Evolutionary conservation across 1,140 invertebrate species (phyloP).

Genomic region (Chionoecetes opilio): DNA sequence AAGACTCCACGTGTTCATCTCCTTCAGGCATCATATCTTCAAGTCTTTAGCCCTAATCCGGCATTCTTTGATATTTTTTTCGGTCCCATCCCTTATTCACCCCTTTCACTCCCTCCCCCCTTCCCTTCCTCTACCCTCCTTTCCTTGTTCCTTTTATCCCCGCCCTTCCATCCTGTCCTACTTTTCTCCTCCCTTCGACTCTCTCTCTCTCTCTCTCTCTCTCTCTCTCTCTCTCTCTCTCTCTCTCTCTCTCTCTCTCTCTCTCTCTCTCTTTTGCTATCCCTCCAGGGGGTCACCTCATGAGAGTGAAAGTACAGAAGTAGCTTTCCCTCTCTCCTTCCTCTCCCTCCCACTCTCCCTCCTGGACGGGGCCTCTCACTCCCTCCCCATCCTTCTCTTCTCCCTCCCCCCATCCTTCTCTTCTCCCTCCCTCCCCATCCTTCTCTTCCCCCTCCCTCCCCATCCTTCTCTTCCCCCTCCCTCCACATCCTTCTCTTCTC

Average conservation of each 20-base stretch:
- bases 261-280: neutral
- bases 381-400: neutral
- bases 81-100: neutral
- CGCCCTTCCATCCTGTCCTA: neutral
- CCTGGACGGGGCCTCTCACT: neutral
- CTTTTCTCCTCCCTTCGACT: neutral
- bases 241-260: neutral
- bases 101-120: neutral
- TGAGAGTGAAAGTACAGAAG: slow-evolving; percentile 9
- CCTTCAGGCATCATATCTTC: neutral
- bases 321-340: slow-evolving; percentile 4
- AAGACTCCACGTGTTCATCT: neutral
- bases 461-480: too few species aligned
- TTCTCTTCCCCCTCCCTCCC: neutral
- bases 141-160: neutral
- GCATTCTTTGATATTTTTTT: neutral
- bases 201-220: neutral
- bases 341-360: neutral
- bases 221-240: neutral
- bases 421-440: neutral
- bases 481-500: too few species aligned
- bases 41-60: slow-evolving; percentile 6
- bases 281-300: slow-evolving; percentile 22
- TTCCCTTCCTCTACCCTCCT: neutral
- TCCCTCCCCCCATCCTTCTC: neutral